Base-by-base conservation (phyloP, 1,140 invertebrate species). In the Varroa destructor region DNA sequence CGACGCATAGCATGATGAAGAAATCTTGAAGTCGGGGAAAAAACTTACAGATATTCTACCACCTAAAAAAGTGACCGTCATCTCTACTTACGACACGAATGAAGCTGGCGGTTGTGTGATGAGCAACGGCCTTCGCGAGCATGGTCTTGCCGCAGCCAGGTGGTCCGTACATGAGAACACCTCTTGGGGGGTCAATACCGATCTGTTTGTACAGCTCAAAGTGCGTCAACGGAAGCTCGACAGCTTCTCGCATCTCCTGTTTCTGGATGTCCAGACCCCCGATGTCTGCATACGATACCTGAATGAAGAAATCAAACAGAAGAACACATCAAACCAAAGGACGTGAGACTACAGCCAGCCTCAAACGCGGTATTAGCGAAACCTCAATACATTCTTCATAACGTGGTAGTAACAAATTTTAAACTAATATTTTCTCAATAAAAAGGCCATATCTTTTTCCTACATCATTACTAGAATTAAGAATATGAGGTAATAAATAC, bases 191-290 rank as follows among this genome's bases (percentile, higher is more conserved):
- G 46, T 93, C 91, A 79, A 93, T 94, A 80, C 92, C 84, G 79
- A 99, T 98, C 82, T 99, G 96, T 80, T 98, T 91, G 80, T 99
- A 99, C n/a, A 99, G 82, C 81, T 99, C 95, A 78, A 97, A 97
- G 80, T 99, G 95, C 61, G 95, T 99, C 0, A 99, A 81, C 2
- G 97, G 96, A 72, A 99, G 80, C 79, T 99, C 96, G 0, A 99
- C 96, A 64, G 96, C 96, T 83, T 99, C 97, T 70, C 95, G 82
- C 73, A 99, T 97, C 81, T 99, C 96, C 80, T 99, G 96, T 77
- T 99, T 99, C 80, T 99, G 96, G 84, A 97, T 97, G 79, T 99
- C 95, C 88, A 99, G 92, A 56, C 97, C 97, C 81, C 97, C 97
- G 81, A 99, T 99, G 78, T 99, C 96, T 40, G 89, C 86, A 79